Percentiles rank a stretch among this genome's conserved stretches.
phyloP scores from a whole-genome alignment of 2,888 invertebrate species.

The Nasonia oneida region DNA sequence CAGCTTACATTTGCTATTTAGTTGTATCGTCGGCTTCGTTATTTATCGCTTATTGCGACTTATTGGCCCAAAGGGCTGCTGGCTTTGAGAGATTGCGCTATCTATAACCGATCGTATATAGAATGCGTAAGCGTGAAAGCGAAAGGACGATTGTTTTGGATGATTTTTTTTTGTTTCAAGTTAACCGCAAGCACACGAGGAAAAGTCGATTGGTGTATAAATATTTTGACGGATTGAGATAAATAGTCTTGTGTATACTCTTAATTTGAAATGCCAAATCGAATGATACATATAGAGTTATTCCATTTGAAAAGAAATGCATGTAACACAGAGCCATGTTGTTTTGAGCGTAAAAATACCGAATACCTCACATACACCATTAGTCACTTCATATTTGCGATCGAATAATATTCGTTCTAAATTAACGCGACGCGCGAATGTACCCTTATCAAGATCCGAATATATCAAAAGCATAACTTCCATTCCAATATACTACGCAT shows the following conservation, averaged over 20 bases:
- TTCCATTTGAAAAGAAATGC: not conserved
- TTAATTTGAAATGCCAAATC: conserved; percentile 4
- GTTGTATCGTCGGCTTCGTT: conserved; percentile 37
- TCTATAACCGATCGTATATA: not conserved
- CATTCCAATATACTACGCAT: not conserved
- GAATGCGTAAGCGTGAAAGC: conserved; percentile 43
- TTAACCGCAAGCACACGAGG: no score
- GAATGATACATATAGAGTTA: not conserved
- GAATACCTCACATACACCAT: not conserved
- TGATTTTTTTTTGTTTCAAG: not conserved
- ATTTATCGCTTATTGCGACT: conserved; percentile 41
- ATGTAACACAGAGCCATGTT: not conserved
- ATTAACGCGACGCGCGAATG: conserved; percentile 12
- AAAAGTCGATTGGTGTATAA: not conserved
- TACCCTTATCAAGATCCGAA: conserved; percentile 29
- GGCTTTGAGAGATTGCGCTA: not conserved
- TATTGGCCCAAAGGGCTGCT: not conserved
- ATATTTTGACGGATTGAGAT: not conserved
- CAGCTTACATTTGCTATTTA: conserved; percentile 41
- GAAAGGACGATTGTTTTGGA: not conserved
- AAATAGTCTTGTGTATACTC: not conserved
- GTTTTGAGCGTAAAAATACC: not conserved
- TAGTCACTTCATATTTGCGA: conserved; percentile 28
- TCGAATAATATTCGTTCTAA: conserved; percentile 10
- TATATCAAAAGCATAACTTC: conserved; percentile 3